These are phyloP conservation scores for Propsilocerus akamusi DNA, from an alignment of 1,140 invertebrate species.

Conservation along the genomic window DNA sequence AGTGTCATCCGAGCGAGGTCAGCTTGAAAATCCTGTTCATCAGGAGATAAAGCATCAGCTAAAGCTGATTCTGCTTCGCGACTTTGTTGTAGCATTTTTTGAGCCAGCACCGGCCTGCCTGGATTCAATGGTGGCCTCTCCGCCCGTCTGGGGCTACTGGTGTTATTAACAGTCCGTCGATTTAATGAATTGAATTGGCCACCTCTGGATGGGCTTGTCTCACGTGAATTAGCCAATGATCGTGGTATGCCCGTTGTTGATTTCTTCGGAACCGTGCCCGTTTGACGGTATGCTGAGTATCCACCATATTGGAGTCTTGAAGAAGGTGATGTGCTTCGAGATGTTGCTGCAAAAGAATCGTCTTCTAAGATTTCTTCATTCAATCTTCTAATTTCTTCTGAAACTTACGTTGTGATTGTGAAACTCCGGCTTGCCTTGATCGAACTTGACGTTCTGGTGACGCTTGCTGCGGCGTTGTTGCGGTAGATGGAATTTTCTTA, in stretches of 20 bases:
- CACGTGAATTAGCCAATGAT: constrained; percentile 42
- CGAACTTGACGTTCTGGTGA: constrained; percentile 46
- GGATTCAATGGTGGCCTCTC: constrained; percentile 31
- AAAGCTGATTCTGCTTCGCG: constrained; percentile 73
- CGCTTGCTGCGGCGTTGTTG: constrained; percentile 10
- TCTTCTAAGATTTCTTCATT: background rate
- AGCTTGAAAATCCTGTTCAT: constrained; percentile 10
- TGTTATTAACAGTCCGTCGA: constrained; percentile 13
- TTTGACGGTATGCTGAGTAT: constrained; percentile 17
- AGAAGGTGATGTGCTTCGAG: constrained; percentile 72
- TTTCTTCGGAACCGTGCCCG: constrained; percentile 25
- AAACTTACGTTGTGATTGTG: constrained; percentile 77
- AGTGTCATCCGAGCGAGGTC: constrained; percentile 13
- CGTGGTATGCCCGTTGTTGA: constrained; percentile 56
- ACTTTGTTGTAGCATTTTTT: constrained; percentile 69
- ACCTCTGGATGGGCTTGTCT: constrained; percentile 37
- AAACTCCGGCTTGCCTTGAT: constrained; percentile 46
- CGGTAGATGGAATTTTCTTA: constrained; percentile 30
- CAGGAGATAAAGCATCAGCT: constrained; percentile 42
- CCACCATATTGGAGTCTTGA: constrained; percentile 47
- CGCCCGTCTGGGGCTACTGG: constrained; percentile 24
- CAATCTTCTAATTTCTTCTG: background rate
- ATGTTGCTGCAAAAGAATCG: constrained; percentile 39
- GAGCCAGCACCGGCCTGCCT: constrained; percentile 45
- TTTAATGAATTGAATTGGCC: background rate